Base-by-base conservation (phyloP, 2,888 invertebrate genomes). In the Micoletzkya japonica region DNA sequence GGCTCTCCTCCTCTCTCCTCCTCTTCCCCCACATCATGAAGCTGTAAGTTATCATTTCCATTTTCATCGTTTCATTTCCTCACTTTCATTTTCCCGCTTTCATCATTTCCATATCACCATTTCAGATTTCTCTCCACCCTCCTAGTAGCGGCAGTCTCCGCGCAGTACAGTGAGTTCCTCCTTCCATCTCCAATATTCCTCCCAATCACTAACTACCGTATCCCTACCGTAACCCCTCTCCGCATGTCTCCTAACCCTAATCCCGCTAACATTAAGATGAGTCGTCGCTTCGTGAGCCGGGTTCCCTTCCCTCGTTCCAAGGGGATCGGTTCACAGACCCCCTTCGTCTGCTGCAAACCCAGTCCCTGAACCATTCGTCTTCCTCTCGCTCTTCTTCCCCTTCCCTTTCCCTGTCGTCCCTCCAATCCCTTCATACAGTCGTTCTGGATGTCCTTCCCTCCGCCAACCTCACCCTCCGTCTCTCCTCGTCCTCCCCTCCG, bases 111-210 rank as follows among this genome's bases (percentile, higher is more conserved):
- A 56, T 56, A 26, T 28, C 30, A 24, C 52, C 30, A 17, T 66
- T 66, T 0, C 64, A 66, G 64, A 37, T 32, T 66, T 26, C 26
- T 66, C 6, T 54, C 54, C 64, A 28, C 54, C 17, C 44, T 44
- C 17, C 54, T 66, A 1, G 52, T 54, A 4, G 34, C 37, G 26
- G 26, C 54, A 4, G 52, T 54, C 37, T 26, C 54, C 6, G 52
- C 64, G 4, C 64, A 66, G 30, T 66, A 66, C 64, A 66, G 64
- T 66, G 32, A 66, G 64, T 28, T 26, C 28, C 50, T 60, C 17
- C 2, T 6, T 50, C 36, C 28, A n/a, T 52, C 20, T 26, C 17
- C n/a, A 52, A 36, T 26, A 32, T 54, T 30, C 57, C 30, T 50
- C 50, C 49, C 50, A 32, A 49, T 36, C 44, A 36, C 50, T 32